Evolutionary conservation across 2,797 vertebrate genomes (phyloP).

Genomic region (Luscinia megarhynchos): DNA sequence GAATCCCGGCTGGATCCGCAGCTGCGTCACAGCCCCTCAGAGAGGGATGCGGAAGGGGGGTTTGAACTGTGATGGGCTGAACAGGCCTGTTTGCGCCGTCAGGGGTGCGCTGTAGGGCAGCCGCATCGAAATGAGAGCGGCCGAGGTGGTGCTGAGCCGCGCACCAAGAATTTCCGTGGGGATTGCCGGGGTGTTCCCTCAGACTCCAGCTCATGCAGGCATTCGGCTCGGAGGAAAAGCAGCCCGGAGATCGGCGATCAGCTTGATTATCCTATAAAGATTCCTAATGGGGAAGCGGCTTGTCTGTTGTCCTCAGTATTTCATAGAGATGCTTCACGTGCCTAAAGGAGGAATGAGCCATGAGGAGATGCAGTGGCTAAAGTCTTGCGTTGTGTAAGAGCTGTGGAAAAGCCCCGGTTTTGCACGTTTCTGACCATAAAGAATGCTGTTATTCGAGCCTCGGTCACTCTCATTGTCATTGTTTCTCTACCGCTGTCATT

Average conservation of each 20-base stretch:
- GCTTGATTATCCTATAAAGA: background rate
- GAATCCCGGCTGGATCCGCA: accelerated
- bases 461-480: background rate
- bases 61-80: accelerated
- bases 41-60: background rate
- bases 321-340: accelerated
- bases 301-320: background rate
- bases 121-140: accelerated
- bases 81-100: too few species aligned
- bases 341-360: background rate
- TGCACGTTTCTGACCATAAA: background rate
- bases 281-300: background rate
- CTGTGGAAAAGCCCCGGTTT: background rate
- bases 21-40: too few species aligned
- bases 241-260: background rate
- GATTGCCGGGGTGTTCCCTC: background rate
- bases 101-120: accelerated
- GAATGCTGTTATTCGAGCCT: background rate
- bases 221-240: background rate
- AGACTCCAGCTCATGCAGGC: background rate
- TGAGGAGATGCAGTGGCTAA: background rate
- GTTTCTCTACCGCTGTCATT: background rate
- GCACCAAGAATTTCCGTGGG: accelerated
- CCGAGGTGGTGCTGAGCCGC: background rate
- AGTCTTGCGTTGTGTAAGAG: background rate